These are phyloP conservation scores for Zaprionus bogoriensis DNA, from an alignment of 2,888 invertebrate species.

Conservation along the genomic window DNA sequence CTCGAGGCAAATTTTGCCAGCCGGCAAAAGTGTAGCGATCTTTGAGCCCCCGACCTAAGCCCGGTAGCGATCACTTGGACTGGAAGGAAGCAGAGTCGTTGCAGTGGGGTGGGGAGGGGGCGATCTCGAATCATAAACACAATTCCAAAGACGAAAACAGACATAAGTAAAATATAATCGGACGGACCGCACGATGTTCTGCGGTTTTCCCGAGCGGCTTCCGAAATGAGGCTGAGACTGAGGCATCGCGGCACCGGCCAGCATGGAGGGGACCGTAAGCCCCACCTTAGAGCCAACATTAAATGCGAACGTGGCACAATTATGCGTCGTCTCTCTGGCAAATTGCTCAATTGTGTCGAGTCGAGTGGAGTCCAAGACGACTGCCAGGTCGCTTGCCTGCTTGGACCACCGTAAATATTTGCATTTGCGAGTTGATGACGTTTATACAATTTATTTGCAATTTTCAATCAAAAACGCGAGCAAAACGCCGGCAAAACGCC, in stretches of 20 bases:
- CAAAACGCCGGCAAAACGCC: slow-evolving; percentile 54
- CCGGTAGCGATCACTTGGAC: slow-evolving; percentile 63
- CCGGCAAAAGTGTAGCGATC: slow-evolving; percentile 52
- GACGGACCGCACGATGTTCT: slow-evolving; percentile 41
- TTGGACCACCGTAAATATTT: slow-evolving; percentile 59
- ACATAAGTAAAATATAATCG: slow-evolving; percentile 42
- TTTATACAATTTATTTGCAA: slow-evolving; percentile 77
- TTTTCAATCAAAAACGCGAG: slow-evolving; percentile 72
- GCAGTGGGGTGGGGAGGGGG: neutral
- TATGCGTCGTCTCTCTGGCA: slow-evolving; percentile 60
- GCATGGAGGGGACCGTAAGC: slow-evolving; percentile 20
- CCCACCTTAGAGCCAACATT: slow-evolving; percentile 68
- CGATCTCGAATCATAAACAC: slow-evolving; percentile 24
- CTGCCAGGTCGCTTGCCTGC: neutral
- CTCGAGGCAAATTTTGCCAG: slow-evolving; percentile 29
- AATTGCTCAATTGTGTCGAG: slow-evolving; percentile 78
- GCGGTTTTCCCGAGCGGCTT: slow-evolving; percentile 55
- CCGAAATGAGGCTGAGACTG: slow-evolving; percentile 50
- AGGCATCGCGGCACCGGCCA: neutral
- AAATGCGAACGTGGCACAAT: slow-evolving; percentile 73
- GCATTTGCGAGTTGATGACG: slow-evolving; percentile 66
- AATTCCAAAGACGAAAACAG: slow-evolving; percentile 32
- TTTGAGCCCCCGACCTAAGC: slow-evolving; percentile 51
- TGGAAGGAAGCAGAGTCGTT: neutral
- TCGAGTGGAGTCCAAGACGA: neutral